Evolutionary conservation across 1,140 invertebrate species (phyloP), one percentile per base, ranked within the genome.

Genomic region (Euwallacea similis): DNA sequence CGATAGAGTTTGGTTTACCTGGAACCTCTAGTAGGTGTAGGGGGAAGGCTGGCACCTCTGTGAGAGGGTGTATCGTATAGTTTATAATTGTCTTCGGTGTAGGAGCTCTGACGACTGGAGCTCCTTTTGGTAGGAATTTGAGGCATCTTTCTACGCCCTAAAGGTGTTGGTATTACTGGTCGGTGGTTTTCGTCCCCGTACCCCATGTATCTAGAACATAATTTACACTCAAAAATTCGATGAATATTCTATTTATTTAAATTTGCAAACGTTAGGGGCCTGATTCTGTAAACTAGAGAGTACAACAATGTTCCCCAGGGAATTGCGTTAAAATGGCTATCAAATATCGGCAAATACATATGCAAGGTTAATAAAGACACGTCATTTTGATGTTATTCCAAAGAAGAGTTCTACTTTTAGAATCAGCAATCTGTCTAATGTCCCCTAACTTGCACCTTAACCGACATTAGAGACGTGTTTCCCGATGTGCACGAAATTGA

Each of bases 21-120:
- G 9, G 81, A 77, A 50, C 76, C 79, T 59, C 79, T 81, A 0
- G 80, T 80, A 9, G 80, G 79, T 16, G 81, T 81, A 3, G 82
- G 81, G 16, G 81, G 81, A 50, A 81, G 70, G 71, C 81, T 81
- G 13, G 80, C 81, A 7, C 79, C 80, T 33, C 80, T 69, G 64
- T 79, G 76, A 15, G 77, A 76, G 42, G 59, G 60, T 60, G 73
- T 77, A 54, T 75, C 76, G 56, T 78, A 76, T 10, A 74, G 75
- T 59, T 75, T 75, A 66, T 74, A 79, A 11, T 74, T 75, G n/a
- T 79, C 77, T 46, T 75, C 79, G 33, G 79, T 74, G 46, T 70
- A 59, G 15, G 80, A 80, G 69, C 78, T 77, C 58, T 82, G 81
- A 42, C 80, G 63, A 71, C 80, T 80, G 16, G 73, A 66, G 59